Evolutionary conservation across 2,888 invertebrate species (phyloP), one percentile per base, ranked within the genome.

Genomic region (Adineta ricciae): DNA sequence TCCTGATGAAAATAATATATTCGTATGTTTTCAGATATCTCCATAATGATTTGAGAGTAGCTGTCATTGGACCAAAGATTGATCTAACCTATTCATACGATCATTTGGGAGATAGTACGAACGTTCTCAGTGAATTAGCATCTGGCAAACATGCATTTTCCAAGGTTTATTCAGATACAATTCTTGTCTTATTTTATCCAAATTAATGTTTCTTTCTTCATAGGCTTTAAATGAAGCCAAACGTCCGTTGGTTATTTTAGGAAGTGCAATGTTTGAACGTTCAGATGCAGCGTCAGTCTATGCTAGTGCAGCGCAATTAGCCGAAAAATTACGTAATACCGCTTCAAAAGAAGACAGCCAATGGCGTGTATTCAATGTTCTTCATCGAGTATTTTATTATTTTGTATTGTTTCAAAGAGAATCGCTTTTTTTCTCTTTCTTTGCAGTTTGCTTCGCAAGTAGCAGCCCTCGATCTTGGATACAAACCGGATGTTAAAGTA

Each of bases 401-500:
- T n/a, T n/a, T n/a, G n/a, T n/a, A n/a, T n/a, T n/a, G n/a, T n/a
- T n/a, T n/a, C n/a, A n/a, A n/a, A n/a, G n/a, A n/a, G n/a, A n/a
- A n/a, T n/a, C n/a, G n/a, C n/a, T 46, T 54, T n/a, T 78, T 3
- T 36, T 14, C 21, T 64, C 32, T 50, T 54, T 38, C 46, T 84
- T 56, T 86, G n/a, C n/a, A 91, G 91, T 90, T 89, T 86, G 91
- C 91, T 56, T 89, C 90, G 86, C 91, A 92, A 88, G 96, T 95
- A 84, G 98, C 96, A 24, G 98, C 99, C 5, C 92, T 97, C 86
- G 99, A 99, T 92, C 91, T 98, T 87, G 99, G 99, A 84, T 98
- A 96, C 92, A 93, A 93, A 88, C 93, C 96, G 0, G 94, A 95
- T 11, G 91, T 93, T 5, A 92, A 92, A 54, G 91, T 41, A n/a